phyloP scores from a whole-genome alignment of 2,888 invertebrate species.

The Pristionchus arcanus region DNA sequence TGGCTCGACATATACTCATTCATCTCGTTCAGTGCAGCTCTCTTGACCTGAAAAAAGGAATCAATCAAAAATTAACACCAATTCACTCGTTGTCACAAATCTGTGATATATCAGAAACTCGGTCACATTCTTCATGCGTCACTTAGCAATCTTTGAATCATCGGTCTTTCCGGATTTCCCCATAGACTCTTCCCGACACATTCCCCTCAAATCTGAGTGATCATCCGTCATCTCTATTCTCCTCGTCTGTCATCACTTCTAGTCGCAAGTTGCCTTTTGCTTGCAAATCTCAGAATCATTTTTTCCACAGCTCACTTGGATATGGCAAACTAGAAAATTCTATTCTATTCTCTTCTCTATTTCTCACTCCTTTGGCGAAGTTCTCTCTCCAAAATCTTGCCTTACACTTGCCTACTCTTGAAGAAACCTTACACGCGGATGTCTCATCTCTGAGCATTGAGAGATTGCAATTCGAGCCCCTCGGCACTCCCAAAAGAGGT shows the following conservation, averaged over 20 bases:
- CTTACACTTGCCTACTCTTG: background rate
- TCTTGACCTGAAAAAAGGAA: constrained; percentile 86
- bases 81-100: too few relatives aligned
- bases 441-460: constrained; percentile 23
- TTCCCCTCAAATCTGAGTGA: background rate
- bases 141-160: too few relatives aligned
- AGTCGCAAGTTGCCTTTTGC: background rate
- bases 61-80: too few relatives aligned
- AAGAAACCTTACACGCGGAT: background rate
- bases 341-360: background rate
- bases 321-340: background rate
- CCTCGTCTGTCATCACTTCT: constrained; percentile 2
- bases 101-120: too few relatives aligned
- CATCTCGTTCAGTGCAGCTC: constrained; percentile 95
- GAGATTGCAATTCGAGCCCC: background rate
- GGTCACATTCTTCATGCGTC: too few relatives aligned
- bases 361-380: background rate
- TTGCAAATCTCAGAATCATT: background rate
- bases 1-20: constrained; percentile 93
- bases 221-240: background rate
- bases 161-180: too few relatives aligned
- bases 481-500: background rate
- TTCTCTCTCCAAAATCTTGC: background rate
- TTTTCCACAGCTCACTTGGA: background rate
- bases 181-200: too few relatives aligned